phyloP scores from a whole-genome alignment of 2,797 vertebrate species.

The Falco biarmicus region DNA sequence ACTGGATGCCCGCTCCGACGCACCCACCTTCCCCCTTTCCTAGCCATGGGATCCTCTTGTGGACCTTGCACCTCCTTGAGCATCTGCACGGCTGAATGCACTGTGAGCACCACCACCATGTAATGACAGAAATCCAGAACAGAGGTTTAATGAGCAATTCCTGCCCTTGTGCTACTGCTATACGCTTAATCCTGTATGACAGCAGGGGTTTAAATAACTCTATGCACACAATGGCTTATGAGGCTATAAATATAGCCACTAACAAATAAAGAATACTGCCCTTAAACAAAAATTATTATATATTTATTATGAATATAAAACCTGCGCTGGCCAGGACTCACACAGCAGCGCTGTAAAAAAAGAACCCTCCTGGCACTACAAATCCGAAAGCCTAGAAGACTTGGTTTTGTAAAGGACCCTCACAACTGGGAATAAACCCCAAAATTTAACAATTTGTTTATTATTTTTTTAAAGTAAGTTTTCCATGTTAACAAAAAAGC shows the following conservation, averaged over 20 bases:
- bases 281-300: not conserved
- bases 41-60: not conserved
- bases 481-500: constrained; percentile 73
- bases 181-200: not conserved
- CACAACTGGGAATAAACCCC: not conserved
- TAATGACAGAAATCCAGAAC: not conserved
- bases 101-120: accelerated
- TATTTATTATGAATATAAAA: not conserved
- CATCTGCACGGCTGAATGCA: not conserved
- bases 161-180: not conserved
- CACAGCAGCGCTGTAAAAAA: not conserved
- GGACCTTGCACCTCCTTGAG: not conserved
- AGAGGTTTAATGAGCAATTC: not conserved
- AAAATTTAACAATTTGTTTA: constrained; percentile 35
- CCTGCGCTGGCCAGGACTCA: not conserved
- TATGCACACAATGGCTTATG: not conserved
- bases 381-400: not conserved
- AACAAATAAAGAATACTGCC: not conserved
- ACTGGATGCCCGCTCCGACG: accelerated
- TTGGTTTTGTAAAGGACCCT: constrained; percentile 19
- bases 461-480: constrained; percentile 48
- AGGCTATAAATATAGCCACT: not conserved
- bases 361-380: not conserved
- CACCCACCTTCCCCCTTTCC: not conserved
- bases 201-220: not conserved